A percentile compares a stretch with the other conserved stretches of the same genome.
phyloP scores from a whole-genome alignment of 2,797 vertebrate species.

The Diplodus puntazzo region DNA sequence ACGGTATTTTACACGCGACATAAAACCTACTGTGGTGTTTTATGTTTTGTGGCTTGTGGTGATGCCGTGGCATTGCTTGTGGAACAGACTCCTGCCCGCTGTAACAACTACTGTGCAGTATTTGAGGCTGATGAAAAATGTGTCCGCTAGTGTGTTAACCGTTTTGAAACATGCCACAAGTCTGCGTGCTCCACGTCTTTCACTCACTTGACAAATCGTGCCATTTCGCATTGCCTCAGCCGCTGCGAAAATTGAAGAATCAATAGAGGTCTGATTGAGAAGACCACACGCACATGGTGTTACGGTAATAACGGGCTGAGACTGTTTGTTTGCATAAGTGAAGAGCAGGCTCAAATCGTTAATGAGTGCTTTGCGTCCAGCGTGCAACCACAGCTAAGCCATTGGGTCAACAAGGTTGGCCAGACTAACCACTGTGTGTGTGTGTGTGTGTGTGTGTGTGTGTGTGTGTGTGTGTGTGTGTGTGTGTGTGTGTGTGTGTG shows the following conservation, averaged over 20 bases:
- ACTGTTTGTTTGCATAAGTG: slow-evolving; percentile 84
- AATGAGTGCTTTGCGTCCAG: slow-evolving; percentile 85
- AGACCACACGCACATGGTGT: slow-evolving; percentile 78
- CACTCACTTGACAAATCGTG: slow-evolving; percentile 57
- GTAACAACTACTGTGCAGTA: slow-evolving; percentile 68
- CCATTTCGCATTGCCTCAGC: slow-evolving; percentile 51
- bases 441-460: slow-evolving; percentile 54
- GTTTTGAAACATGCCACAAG: slow-evolving; percentile 67
- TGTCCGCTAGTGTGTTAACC: slow-evolving; percentile 51
- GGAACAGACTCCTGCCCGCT: slow-evolving; percentile 64
- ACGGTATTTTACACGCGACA: slow-evolving; percentile 78
- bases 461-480: slow-evolving; percentile 36
- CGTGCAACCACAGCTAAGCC: slow-evolving; percentile 84
- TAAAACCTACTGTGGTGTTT: slow-evolving; percentile 80
- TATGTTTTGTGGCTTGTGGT: slow-evolving; percentile 81
- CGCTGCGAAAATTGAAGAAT: slow-evolving; percentile 71
- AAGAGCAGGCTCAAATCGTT: slow-evolving; percentile 84
- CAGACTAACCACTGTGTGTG: slow-evolving; percentile 76
- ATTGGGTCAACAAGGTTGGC: slow-evolving; percentile 83
- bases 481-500: slow-evolving; percentile 31
- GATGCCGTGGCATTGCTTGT: slow-evolving; percentile 70
- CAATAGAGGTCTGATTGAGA: slow-evolving; percentile 78
- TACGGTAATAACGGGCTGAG: slow-evolving; percentile 78
- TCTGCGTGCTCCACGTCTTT: slow-evolving; percentile 52
- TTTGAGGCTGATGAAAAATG: slow-evolving; percentile 72